phyloP scores from a whole-genome alignment of 2,797 vertebrate genomes.

The Dryobates pubescens region DNA sequence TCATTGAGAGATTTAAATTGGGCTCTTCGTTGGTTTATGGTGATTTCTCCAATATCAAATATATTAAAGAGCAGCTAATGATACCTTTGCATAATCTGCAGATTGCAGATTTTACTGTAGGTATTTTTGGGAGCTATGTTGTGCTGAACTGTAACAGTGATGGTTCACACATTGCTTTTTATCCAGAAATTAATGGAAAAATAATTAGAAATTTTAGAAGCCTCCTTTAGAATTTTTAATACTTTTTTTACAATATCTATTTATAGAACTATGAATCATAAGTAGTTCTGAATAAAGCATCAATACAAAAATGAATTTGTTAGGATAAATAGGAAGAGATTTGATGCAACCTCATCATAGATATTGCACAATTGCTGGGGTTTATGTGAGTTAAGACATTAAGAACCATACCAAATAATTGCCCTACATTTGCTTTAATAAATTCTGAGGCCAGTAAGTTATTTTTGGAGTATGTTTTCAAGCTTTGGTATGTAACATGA shows the following conservation, averaged over 20 bases:
- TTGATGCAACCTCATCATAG: not conserved
- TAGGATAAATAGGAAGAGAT: not conserved
- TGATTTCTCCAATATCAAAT: not conserved
- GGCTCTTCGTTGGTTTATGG: not conserved
- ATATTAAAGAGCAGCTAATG: not conserved
- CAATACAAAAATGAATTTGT: not conserved
- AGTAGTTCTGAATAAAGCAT: not conserved
- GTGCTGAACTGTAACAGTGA: not conserved
- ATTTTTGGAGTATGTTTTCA: not conserved
- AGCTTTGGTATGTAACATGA: rapidly evolving
- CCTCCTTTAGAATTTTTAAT: not conserved
- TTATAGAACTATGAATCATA: not conserved
- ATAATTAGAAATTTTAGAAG: not conserved
- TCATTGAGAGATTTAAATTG: not conserved
- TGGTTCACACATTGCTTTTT: not conserved
- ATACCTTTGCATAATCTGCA: not conserved
- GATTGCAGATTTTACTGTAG: not conserved
- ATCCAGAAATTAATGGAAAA: not conserved
- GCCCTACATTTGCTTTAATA: not conserved
- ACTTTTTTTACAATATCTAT: not conserved
- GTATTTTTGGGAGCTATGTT: not conserved
- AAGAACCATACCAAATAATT: not conserved
- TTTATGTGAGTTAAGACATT: not conserved
- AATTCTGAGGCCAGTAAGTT: not conserved
- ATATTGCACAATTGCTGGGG: not conserved